Base-by-base conservation (phyloP, 2,113 vertebrate genomes). In the Onychostruthus taczanowskii region DNA sequence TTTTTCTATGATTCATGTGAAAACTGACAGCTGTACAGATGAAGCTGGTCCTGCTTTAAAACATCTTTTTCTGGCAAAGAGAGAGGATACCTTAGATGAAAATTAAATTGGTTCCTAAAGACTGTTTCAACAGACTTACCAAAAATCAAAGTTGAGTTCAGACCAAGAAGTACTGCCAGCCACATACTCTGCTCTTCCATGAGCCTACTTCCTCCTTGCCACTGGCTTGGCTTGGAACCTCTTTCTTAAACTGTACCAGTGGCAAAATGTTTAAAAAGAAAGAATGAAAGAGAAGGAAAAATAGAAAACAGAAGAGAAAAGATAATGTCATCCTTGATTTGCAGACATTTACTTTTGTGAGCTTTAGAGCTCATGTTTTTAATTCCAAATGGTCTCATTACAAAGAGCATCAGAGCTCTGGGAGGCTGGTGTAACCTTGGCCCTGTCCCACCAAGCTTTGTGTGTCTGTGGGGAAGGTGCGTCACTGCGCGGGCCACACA, bases 31-130 rank as follows among this genome's bases (percentile, higher is more conserved):
- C 72, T 46, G n/a, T 66, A 55, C 7, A 46, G 43, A 69, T 87
- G 26, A 69, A 75, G 72, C 70, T 73, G 70, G 66, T 85, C 52
- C 67, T 93, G 64, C 89, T 91, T 81, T 84, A 77, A 91, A 95
- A 75, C 30, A 66, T n/a, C 16, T 7, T 70, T 74, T 83, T 89
- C 77, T 67, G 89, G 50, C 28, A 70, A 79, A 75, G 68, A 73
- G 53, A 66, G 44, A 58, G 20, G 22, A 49, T 63, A 53, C 46
- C 47, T 90, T 64, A 93, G 85, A 66, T 74, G 55, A 76, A 88
- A 96, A 93, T 83, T 3, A 61, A 72, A 73, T 70, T 37, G 41
- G 16, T 92, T 85, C 55, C 59, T 69, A 83, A 92, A 73, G 41
- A 39, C 67, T 62, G 18, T 77, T 95, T 70, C 72, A 83, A 79